Percentiles rank a stretch among this genome's conserved stretches.
Conservation (phyloP, 2,888 invertebrate species). For the Cantharis nigra region DNA sequence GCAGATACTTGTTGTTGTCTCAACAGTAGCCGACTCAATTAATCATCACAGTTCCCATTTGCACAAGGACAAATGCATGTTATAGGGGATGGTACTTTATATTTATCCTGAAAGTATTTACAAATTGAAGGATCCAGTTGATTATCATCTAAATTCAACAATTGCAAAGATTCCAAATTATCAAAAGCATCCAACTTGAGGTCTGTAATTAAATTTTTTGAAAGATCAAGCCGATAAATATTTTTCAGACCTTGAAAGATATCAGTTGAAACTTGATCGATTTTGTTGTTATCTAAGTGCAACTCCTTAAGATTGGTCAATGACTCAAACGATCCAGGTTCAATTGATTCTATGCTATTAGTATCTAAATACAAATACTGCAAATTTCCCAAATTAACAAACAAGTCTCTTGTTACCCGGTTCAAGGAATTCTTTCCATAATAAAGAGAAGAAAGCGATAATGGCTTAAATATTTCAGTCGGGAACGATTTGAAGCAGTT, state of each 20-base stretch:
- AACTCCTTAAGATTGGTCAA: neutral
- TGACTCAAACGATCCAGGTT: slow-evolving; percentile 6
- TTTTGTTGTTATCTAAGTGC: slow-evolving; percentile 10
- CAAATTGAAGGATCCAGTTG: neutral
- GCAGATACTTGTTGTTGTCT: neutral
- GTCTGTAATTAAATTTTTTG: slow-evolving; percentile 10
- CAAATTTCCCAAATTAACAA: neutral
- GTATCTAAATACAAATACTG: slow-evolving; percentile 1
- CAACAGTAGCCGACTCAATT: neutral
- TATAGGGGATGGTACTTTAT: neutral
- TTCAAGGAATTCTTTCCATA: neutral
- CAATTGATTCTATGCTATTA: neutral
- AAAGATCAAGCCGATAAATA: neutral
- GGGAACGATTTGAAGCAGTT: slow-evolving; percentile 2
- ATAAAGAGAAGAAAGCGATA: neutral
- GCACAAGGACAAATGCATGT: slow-evolving; percentile 1
- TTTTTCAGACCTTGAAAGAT: slow-evolving; percentile 1
- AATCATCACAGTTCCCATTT: too few relatives aligned
- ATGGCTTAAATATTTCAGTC: neutral
- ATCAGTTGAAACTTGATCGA: neutral
- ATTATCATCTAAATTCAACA: slow-evolving; percentile 14
- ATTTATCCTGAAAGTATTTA: slow-evolving; percentile 5
- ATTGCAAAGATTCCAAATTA: neutral
- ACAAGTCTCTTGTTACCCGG: neutral
- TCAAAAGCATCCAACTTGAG: slow-evolving; percentile 6